Evolutionary conservation across 2,888 invertebrate genomes (phyloP), one percentile per base, ranked within the genome.

Genomic region (Lymantria monacha): DNA sequence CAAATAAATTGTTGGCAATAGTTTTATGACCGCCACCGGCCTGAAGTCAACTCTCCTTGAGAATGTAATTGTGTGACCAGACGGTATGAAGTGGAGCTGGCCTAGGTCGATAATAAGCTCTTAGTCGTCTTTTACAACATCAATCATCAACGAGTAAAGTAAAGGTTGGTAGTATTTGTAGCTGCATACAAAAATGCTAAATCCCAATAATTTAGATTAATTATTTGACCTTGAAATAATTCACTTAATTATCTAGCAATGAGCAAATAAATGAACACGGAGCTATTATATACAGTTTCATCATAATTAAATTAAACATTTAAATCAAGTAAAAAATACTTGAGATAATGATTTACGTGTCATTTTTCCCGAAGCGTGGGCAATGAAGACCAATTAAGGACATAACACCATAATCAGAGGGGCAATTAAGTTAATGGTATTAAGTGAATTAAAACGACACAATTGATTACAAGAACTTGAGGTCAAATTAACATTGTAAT

Each of bases 341-440:
- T 55, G 41, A 45, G 37, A 45, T 51, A 59, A 70, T 69, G 55
- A 59, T 44, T 36, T 45, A 47, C 67, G 53, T 55, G 58, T 63
- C 59, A 61, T 63, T 65, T n/a, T 50, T 49, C 48, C 31, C 54
- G 52, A 22, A 58, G 56, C 59, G 57, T 56, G 63, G 57, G 58
- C 76, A 81, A 82, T 76, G 69, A 72, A 40, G 63, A 53, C 69
- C 83, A 76, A 85, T 87, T 87, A 85, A 60, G 68, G 69, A 68
- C 78, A 80, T 83, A 84, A 84, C 81, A 82, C 85, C 73, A 75
- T 80, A 86, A 89, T 83, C 71, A 79, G 74, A 56, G 63, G n/a
- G 55, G 60, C 79, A 77, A 88, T 88, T 87, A 84, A 74, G 64
- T 70, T 83, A 86, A 86, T 84, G 68, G 71, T 81, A 83, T 87